phyloP scores from a whole-genome alignment of 30 jellyfish, hydroid and myxozoan species.

The Pelagia noctiluca region DNA sequence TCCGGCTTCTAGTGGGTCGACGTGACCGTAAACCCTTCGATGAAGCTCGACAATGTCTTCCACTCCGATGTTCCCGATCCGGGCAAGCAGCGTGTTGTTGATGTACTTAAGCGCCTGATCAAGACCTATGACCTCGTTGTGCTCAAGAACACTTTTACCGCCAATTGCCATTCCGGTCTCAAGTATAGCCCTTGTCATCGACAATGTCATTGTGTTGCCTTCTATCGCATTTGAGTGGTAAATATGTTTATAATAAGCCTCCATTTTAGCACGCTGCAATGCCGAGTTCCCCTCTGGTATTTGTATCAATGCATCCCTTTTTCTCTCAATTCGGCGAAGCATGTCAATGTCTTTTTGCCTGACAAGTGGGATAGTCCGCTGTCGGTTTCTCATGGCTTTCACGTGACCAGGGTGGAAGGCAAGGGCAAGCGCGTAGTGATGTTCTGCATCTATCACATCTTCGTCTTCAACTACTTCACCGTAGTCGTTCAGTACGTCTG shows the following conservation, averaged over 20 bases:
- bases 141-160: slow-evolving; percentile 95
- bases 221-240: slow-evolving; percentile 96
- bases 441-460: slow-evolving; percentile 95
- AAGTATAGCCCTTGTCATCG: slow-evolving; percentile 97
- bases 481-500: slow-evolving; percentile 89
- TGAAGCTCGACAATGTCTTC: slow-evolving; percentile 91
- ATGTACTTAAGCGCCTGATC: slow-evolving; percentile 91
- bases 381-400: slow-evolving; percentile 74
- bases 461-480: slow-evolving; percentile 90
- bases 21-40: slow-evolving; percentile 89
- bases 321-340: slow-evolving; percentile 85
- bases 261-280: slow-evolving; percentile 89
- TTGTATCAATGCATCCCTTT: slow-evolving; percentile 88
- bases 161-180: slow-evolving; percentile 98
- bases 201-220: slow-evolving; percentile 98
- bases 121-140: slow-evolving; percentile 93
- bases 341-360: slow-evolving; percentile 81
- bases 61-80: slow-evolving; percentile 77
- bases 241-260: slow-evolving; percentile 85
- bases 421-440: slow-evolving; percentile 93
- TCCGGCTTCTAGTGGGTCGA: slow-evolving; percentile 97
- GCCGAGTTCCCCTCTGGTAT: slow-evolving; percentile 98
- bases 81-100: slow-evolving; percentile 76
- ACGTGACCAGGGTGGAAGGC: slow-evolving; percentile 87
- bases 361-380: slow-evolving; percentile 84